Conservation (phyloP, 35 echinoderm and acorn worm genomes). For the Diadema setosum region DNA sequence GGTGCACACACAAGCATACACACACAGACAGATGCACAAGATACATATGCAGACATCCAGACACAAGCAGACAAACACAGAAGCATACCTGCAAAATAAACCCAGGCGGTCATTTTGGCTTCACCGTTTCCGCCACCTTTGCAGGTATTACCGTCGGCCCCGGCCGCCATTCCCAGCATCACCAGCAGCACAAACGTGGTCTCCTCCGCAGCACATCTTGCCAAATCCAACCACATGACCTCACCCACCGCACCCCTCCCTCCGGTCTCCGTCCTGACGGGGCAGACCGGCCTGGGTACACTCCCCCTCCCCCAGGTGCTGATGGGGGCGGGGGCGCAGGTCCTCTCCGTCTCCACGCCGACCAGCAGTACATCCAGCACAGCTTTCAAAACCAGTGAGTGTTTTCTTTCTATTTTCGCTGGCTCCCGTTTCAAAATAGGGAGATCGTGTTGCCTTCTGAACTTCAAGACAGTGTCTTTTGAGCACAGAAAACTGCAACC, state of each 20-base stretch:
- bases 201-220: constrained; percentile 37
- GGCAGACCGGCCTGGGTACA: constrained; percentile 75
- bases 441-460: too few species aligned
- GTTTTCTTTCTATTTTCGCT: background rate
- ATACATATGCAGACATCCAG: too few species aligned
- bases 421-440: too few species aligned
- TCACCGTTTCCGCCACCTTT: too few species aligned
- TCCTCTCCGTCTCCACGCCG: constrained; percentile 44
- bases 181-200: constrained; percentile 31
- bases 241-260: constrained; percentile 76
- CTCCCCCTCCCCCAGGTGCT: constrained; percentile 72
- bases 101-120: too few species aligned
- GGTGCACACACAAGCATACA: too few species aligned
- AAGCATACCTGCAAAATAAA: too few species aligned
- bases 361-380: background rate
- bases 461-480: too few species aligned
- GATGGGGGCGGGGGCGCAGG: constrained; percentile 62
- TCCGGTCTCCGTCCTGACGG: constrained; percentile 78
- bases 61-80: too few species aligned
- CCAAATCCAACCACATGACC: constrained; percentile 36
- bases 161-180: constrained; percentile 1
- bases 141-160: background rate
- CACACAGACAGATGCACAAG: too few species aligned
- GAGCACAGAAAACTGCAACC: too few species aligned
- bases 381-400: background rate